phyloP scores from a whole-genome alignment of 92 coral and sea anemone species.

The Isaurus tuberculatus region DNA sequence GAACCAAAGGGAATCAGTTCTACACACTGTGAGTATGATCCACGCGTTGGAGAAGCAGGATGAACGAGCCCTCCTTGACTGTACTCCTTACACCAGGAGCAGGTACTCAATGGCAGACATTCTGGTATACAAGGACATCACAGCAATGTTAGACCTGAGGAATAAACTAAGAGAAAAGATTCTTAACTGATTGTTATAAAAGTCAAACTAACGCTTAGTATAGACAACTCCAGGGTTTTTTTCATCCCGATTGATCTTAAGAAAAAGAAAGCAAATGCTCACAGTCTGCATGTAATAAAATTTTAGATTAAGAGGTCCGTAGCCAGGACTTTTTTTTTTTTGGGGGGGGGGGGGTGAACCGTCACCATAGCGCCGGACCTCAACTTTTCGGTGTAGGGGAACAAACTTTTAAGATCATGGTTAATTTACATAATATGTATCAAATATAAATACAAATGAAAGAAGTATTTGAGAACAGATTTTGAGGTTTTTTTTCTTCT shows the following conservation, averaged over 20 bases:
- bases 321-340: no score
- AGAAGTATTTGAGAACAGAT: no score
- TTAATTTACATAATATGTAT: no score
- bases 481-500: no score
- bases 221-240: not conserved
- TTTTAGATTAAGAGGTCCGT: no score
- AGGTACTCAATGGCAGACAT: conserved; percentile 90
- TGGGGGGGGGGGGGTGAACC: no score
- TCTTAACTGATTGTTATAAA: conserved; percentile 11
- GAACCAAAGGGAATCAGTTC: conserved; percentile 61
- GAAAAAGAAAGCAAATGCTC: no score
- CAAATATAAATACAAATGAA: no score
- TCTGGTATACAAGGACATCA: conserved; percentile 74
- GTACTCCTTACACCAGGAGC: conserved; percentile 17
- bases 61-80: conserved; percentile 39
- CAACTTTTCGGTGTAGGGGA: no score
- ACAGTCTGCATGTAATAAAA: no score
- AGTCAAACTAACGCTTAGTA: not conserved
- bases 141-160: conserved; percentile 77
- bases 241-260: not conserved
- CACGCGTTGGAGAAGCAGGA: conserved; percentile 62
- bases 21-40: conserved; percentile 69
- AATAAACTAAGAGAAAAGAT: conserved; percentile 81
- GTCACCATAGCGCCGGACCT: no score
- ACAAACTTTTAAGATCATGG: no score